Evolutionary conservation across 2,888 invertebrate species (phyloP).

Genomic region (Scaptomyza reducta): DNA sequence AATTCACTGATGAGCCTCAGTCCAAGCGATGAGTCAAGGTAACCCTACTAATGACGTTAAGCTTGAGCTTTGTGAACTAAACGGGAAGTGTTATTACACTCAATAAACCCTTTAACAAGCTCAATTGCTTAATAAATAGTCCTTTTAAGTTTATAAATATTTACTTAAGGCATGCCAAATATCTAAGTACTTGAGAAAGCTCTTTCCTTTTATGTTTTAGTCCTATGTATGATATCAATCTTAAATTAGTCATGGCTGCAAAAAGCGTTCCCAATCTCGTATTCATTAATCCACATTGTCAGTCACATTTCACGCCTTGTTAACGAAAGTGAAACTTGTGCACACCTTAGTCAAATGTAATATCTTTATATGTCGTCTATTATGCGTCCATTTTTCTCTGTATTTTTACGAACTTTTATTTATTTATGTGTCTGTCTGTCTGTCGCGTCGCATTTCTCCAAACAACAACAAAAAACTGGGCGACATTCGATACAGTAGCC

Average conservation of each 20-base stretch:
- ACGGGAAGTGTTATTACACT: conserved; percentile 13
- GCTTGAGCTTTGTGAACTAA: conserved; percentile 8
- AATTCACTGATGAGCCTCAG: conserved; percentile 32
- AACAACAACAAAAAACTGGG: conserved; percentile 46
- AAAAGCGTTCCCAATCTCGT: background rate
- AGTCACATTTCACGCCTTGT: conserved; percentile 44
- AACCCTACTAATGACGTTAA: conserved; percentile 19
- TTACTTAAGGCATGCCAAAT: too few species aligned
- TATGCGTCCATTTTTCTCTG: conserved; percentile 31
- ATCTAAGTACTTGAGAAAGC: too few species aligned
- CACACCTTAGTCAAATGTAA: conserved; percentile 42
- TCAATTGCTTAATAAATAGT: background rate
- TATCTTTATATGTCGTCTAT: conserved; percentile 40
- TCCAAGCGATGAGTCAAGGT: conserved; percentile 71
- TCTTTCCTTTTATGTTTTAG: too few species aligned
- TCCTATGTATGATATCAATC: background rate
- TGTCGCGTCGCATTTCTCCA: conserved; percentile 67
- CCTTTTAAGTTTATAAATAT: too few species aligned
- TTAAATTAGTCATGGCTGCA: background rate
- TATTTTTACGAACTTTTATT: conserved; percentile 40
- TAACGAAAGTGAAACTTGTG: conserved; percentile 62
- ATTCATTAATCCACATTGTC: conserved; percentile 17
- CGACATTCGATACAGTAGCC: conserved; percentile 49
- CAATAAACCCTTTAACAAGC: too few species aligned
- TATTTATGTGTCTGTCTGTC: conserved; percentile 56